These are phyloP conservation scores for Vanessa cardui DNA, from an alignment of 2,888 invertebrate species.

Conservation along the genomic window DNA sequence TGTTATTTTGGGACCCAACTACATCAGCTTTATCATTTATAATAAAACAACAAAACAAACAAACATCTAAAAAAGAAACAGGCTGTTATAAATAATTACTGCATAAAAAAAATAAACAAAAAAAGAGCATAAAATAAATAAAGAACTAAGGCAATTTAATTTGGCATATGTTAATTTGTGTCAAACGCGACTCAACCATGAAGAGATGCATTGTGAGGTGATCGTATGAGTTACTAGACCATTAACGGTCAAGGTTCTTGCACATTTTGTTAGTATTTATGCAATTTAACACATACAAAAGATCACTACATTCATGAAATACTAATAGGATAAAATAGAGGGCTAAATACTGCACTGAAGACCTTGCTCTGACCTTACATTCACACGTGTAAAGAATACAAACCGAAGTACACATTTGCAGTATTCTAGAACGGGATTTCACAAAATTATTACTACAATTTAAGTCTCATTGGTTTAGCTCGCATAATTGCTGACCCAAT, in stretches of 20 bases:
- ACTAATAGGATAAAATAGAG: background rate
- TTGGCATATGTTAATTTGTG: background rate
- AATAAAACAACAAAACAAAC: no score
- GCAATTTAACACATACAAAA: background rate
- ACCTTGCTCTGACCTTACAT: slow-evolving; percentile 31
- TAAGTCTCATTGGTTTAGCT: no score
- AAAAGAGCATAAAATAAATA: background rate
- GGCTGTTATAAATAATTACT: no score
- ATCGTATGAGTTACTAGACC: slow-evolving; percentile 6
- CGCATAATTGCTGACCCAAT: no score
- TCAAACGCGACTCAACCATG: slow-evolving; percentile 6
- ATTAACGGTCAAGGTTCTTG: slow-evolving; percentile 3
- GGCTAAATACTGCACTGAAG: background rate
- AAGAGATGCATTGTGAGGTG: slow-evolving; percentile 5
- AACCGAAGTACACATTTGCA: background rate
- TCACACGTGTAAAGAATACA: slow-evolving; percentile 30
- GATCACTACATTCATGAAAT: background rate
- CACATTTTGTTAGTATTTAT: background rate
- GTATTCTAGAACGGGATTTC: background rate
- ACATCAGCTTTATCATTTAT: background rate
- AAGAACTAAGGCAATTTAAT: background rate
- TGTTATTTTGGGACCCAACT: background rate
- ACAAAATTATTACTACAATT: no score
- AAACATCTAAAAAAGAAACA: no score
- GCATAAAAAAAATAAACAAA: no score